Percentiles rank a stretch among this genome's conserved stretches.
These are phyloP conservation scores for Sylvicola fuscatus DNA, from an alignment of 2,888 invertebrate species.

Conservation along the genomic window DNA sequence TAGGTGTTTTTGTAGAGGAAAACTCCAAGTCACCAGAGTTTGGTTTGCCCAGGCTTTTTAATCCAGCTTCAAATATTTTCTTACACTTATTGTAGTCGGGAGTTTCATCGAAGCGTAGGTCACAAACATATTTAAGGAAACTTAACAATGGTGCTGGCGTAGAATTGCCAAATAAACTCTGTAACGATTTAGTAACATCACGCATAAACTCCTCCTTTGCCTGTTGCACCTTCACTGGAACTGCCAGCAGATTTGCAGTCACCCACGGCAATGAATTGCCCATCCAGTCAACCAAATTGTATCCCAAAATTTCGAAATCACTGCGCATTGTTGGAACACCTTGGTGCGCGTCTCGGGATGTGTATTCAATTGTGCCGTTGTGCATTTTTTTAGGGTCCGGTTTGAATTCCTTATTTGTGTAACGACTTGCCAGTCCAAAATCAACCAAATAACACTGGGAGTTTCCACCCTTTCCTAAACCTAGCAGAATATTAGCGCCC, in stretches of 20 bases:
- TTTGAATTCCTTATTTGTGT: slow-evolving; percentile 62
- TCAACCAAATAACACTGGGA: slow-evolving; percentile 76
- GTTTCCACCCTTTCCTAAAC: slow-evolving; percentile 38
- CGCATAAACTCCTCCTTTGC: slow-evolving; percentile 48
- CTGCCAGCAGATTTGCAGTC: slow-evolving; percentile 30
- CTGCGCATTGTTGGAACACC: slow-evolving; percentile 78
- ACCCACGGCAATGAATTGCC: slow-evolving; percentile 74
- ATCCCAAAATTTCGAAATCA: slow-evolving; percentile 85
- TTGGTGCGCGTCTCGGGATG: slow-evolving; percentile 86
- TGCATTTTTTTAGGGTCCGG: slow-evolving; percentile 83
- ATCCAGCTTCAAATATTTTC: slow-evolving; percentile 38
- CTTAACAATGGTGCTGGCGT: slow-evolving; percentile 33
- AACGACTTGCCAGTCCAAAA: slow-evolving; percentile 73
- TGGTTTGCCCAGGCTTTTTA: slow-evolving; percentile 38
- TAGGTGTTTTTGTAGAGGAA: slow-evolving; percentile 13
- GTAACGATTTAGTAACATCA: slow-evolving; percentile 18
- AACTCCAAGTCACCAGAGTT: slow-evolving; percentile 39
- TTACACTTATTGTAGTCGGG: slow-evolving; percentile 57
- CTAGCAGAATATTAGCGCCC: slow-evolving; percentile 78
- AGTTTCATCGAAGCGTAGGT: slow-evolving; percentile 42
- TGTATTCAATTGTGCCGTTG: slow-evolving; percentile 93
- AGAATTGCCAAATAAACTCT: slow-evolving; percentile 5
- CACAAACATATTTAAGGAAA: slow-evolving; percentile 45
- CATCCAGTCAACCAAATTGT: slow-evolving; percentile 86
- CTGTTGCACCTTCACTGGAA: slow-evolving; percentile 39